Base-by-base conservation (phyloP, 1,140 invertebrate genomes). In the Euwallacea similis region DNA sequence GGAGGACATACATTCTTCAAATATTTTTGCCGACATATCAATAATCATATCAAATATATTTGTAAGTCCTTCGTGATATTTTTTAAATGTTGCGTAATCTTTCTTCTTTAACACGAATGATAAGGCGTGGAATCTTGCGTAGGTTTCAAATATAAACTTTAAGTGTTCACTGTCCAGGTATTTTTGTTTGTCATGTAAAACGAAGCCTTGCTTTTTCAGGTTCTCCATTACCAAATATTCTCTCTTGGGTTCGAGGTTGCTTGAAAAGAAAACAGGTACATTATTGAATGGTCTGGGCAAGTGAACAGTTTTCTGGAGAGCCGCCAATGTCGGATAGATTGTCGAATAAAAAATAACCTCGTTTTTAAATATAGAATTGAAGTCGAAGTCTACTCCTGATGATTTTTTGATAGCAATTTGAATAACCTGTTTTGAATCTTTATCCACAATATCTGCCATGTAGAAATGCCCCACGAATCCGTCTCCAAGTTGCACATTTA, bases 71-170 rank as follows among this genome's bases (percentile, higher is more conserved):
- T 42, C 13, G n/a, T 11, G n/a, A 9, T 66, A 42, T 11, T 56
- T 42, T 9, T 66, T 10, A 50, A 61, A 69, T 33, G 54, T 11
- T 66, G 79, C 74, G 9, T 75, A 76, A 44, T 81, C 71, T 43
- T 78, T 76, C 11, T 80, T 73, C 69, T 42, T 10, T 6, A 85
- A 74, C 0, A 81, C 82, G 71, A 84, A 80, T 0, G 83, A 84
- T 8, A 71, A n/a, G 3, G 64, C 73, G 50, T 74, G 73, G 15
- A 71, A 66, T 55, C 46, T 73, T 2, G 59, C 71, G 46, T 69
- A 73, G 0, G 50, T 7, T 33, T 55, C 56, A 33, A 73, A 65
- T 64, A 73, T 59, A 9, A 58, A 42, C 42, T 63, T 43, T 10
- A 69, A 60, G 13, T 73, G 71, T 10, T 62, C 33, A n/a, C 9